phyloP scores from a whole-genome alignment of 2,113 vertebrate genomes.

The Mandrillus leucophaeus region DNA sequence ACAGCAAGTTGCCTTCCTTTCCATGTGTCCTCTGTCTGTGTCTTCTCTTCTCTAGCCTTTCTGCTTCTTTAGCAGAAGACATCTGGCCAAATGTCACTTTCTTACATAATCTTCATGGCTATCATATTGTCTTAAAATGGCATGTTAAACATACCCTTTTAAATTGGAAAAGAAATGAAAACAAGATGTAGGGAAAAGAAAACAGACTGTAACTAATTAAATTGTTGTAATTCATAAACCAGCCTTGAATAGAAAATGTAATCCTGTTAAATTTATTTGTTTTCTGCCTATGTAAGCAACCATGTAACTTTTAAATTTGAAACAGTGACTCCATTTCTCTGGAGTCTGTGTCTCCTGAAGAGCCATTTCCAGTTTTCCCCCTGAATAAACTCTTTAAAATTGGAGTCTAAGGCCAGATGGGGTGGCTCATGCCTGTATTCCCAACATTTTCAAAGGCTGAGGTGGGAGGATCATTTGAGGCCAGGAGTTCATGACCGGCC shows the following conservation, averaged over 20 bases:
- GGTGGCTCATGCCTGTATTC: too few species aligned
- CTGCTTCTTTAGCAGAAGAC: neutral
- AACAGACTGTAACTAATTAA: neutral
- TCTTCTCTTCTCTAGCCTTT: neutral
- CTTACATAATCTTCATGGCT: neutral
- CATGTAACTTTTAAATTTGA: neutral
- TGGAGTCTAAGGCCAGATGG: neutral
- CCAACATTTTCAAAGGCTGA: too few species aligned
- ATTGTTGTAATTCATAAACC: neutral
- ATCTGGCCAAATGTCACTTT: neutral
- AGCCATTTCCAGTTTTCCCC: neutral
- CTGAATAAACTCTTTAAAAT: neutral
- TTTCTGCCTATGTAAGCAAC: neutral
- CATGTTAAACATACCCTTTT: neutral
- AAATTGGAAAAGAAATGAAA: neutral
- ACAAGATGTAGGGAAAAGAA: neutral
- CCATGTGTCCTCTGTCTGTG: neutral
- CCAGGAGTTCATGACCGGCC: too few species aligned
- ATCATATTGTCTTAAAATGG: neutral
- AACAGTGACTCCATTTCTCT: neutral
- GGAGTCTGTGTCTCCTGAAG: neutral
- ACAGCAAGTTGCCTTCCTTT: too few species aligned
- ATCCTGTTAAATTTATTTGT: neutral
- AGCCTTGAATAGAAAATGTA: neutral
- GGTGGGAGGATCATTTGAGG: too few species aligned